Conservation (phyloP, 2,113 vertebrate genomes). For the Nettapus auritus region DNA sequence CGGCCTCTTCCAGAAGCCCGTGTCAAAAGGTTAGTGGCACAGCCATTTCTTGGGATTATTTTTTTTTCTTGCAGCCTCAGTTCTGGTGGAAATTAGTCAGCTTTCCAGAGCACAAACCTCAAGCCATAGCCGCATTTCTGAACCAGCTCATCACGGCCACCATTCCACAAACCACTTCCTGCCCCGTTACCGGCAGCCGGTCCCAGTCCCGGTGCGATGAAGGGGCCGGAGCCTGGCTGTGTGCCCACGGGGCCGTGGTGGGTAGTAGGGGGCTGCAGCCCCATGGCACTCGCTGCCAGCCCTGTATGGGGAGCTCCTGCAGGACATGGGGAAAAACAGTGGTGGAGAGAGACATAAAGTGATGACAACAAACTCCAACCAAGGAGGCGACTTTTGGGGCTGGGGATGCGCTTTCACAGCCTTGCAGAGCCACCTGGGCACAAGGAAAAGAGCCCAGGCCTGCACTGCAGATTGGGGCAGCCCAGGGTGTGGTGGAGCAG, state of each 20-base stretch:
- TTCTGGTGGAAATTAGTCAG: conserved; percentile 60
- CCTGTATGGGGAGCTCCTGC: too few relatives aligned
- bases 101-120: conserved; percentile 71
- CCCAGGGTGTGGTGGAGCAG: background rate
- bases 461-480: too few relatives aligned
- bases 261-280: background rate
- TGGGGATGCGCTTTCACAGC: rapidly evolving
- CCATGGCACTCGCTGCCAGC: too few relatives aligned
- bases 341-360: background rate
- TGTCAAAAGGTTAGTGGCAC: background rate
- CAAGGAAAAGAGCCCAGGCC: background rate
- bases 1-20: rapidly evolving
- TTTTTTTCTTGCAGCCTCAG: background rate
- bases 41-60: background rate
- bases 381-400: background rate
- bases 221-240: background rate
- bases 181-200: conserved; percentile 39
- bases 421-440: background rate
- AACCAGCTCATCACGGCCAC: background rate
- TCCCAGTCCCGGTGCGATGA: rapidly evolving
- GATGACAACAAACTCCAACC: too few relatives aligned
- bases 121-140: conserved; percentile 47
- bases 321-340: background rate
- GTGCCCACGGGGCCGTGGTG: background rate
- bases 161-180: conserved; percentile 76